phyloP scores from a whole-genome alignment of 2,888 invertebrate genomes.

The Synergus japonicus region DNA sequence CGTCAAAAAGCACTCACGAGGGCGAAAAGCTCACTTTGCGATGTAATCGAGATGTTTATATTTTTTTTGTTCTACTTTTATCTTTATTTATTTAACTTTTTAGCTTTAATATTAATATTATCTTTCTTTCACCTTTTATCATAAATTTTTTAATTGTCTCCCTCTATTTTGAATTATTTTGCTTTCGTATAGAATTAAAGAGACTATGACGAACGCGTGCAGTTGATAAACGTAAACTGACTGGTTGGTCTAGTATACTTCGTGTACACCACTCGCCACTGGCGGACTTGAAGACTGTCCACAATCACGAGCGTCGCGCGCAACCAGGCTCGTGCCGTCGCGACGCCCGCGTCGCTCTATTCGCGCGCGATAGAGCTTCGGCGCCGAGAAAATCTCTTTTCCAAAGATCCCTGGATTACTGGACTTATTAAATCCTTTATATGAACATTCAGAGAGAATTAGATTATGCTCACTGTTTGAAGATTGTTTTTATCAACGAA shows the following conservation, averaged over 20 bases:
- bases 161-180: background rate
- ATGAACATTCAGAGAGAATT: slow-evolving; percentile 27
- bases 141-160: background rate
- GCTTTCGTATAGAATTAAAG: background rate
- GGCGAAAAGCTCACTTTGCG: background rate
- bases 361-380: slow-evolving; percentile 53
- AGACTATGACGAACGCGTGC: background rate
- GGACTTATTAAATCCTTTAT: slow-evolving; percentile 22
- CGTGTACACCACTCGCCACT: background rate
- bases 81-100: background rate
- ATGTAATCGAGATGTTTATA: background rate
- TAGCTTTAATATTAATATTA: background rate
- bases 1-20: background rate
- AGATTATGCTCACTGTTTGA: slow-evolving; percentile 1
- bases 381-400: slow-evolving; percentile 15
- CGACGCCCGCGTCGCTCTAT: slow-evolving; percentile 47
- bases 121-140: background rate
- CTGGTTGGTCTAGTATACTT: background rate
- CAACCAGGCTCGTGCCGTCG: slow-evolving; percentile 49
- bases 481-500: no score
- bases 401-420: slow-evolving; percentile 35
- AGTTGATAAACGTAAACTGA: slow-evolving; percentile 29
- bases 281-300: slow-evolving; percentile 47
- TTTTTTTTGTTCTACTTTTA: background rate
- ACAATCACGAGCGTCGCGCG: slow-evolving; percentile 55